Evolutionary conservation across 37 sponge, comb jelly and placozoan genomes (phyloP).

Genomic region (Spongilla lacustris): DNA sequence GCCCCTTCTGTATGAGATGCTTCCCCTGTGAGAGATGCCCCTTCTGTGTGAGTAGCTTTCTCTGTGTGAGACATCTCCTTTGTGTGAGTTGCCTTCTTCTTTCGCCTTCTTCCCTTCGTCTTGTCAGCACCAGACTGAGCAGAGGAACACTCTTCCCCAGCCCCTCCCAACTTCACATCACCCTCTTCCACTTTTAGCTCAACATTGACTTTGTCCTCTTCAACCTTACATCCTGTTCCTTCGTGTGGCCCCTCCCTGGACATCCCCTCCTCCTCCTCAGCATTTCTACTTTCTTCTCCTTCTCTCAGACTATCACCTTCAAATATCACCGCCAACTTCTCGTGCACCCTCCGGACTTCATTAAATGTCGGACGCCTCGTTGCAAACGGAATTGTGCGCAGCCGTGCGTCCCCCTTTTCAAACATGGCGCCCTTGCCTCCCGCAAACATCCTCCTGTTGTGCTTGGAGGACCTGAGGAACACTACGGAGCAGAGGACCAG

Average conservation of each 20-base stretch:
- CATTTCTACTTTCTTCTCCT: too few relatives aligned
- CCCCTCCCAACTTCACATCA: not conserved
- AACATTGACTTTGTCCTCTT: not conserved
- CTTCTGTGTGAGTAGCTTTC: not conserved
- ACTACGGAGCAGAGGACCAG: slow-evolving; percentile 52
- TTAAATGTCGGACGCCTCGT: slow-evolving; percentile 89
- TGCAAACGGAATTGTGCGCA: slow-evolving; percentile 79
- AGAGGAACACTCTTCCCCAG: not conserved
- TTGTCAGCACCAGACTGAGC: not conserved
- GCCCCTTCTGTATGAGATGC: not conserved
- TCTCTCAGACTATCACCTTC: not conserved
- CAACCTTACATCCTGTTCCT: not conserved
- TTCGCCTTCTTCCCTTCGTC: slow-evolving; percentile 7
- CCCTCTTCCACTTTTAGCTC: not conserved
- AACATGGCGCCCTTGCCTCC: slow-evolving; percentile 40
- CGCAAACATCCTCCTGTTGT: slow-evolving; percentile 25
- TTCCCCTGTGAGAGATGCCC: too few relatives aligned
- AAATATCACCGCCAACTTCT: slow-evolving; percentile 52
- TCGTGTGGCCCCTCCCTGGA: not conserved
- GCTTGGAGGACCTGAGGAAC: slow-evolving; percentile 72
- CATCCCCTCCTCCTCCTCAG: too few relatives aligned
- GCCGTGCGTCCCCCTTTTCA: slow-evolving; percentile 44
- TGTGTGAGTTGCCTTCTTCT: not conserved
- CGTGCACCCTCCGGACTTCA: slow-evolving; percentile 75
- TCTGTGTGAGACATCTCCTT: not conserved